Percentiles rank a stretch among this genome's conserved stretches.
These are phyloP conservation scores for Heterocephalus glaber DNA, from an alignment of 2,113 vertebrate species.

Conservation along the genomic window DNA sequence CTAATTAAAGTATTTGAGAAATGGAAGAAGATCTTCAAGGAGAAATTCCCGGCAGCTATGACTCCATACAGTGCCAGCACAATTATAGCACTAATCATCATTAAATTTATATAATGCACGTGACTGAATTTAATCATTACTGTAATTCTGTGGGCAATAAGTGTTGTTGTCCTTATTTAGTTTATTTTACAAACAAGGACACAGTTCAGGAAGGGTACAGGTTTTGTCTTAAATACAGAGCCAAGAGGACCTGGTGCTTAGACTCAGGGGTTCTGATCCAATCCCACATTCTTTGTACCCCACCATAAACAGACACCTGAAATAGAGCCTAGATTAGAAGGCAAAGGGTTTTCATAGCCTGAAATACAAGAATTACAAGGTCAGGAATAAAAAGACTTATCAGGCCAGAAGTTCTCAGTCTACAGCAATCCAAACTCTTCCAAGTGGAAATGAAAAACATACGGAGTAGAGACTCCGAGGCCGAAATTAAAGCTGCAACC, in stretches of 20 bases:
- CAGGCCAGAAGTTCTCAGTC: slow-evolving; percentile 31
- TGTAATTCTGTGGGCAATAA: neutral
- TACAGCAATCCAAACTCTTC: neutral
- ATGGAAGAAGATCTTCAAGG: neutral
- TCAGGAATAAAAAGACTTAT: slow-evolving; percentile 47
- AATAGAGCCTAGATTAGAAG: neutral
- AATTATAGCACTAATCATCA: neutral
- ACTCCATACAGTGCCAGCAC: neutral
- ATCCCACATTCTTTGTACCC: neutral
- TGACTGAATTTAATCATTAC: neutral
- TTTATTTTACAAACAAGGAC: slow-evolving; percentile 17
- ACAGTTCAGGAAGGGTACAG: neutral
- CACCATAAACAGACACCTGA: neutral
- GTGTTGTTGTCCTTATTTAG: neutral
- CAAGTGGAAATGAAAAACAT: slow-evolving; percentile 69
- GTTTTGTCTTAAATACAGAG: neutral
- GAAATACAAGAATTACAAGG: neutral
- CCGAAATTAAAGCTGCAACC: slow-evolving; percentile 48
- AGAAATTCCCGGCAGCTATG: slow-evolving; percentile 19
- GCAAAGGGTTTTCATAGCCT: neutral
- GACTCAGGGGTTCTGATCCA: neutral
- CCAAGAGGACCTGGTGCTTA: neutral
- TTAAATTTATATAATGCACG: neutral
- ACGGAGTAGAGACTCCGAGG: neutral
- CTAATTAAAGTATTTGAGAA: slow-evolving; percentile 26